Evolutionary conservation across 2,113 vertebrate genomes (phyloP), one percentile per base, ranked within the genome.

Genomic region (Piaya cayana): DNA sequence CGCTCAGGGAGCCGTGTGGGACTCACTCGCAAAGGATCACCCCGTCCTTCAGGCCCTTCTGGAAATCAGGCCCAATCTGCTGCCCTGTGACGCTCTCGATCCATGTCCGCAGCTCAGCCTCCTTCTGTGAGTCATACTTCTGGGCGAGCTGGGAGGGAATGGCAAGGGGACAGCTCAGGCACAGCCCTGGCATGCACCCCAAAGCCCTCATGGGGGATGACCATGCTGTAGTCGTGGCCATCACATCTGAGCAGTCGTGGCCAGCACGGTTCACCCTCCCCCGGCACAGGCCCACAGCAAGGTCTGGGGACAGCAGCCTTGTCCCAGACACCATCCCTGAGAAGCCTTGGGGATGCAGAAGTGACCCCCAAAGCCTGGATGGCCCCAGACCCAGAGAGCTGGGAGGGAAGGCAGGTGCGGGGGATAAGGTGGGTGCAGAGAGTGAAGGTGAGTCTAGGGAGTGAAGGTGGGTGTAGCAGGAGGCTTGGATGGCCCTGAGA

Each of bases 1-100:
- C 0, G 0, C 58, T 58, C 9, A 2, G 37, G 1, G 23, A 19
- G 49, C 22, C 1, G 9, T 3, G 8, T 1, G 0, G 86, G 74
- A 98, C 99, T 99, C 97, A 99, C 99, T 98, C 97, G 99, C 99
- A 99, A 43, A 99, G 97, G 77, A 99, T 98, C 53, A 99, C 94
- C 2, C 99, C 99, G 0, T 98, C 98, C 96, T 99, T 99, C 91
- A 99, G 97, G 30, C 99, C 99, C 93, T 98, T 99, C 98, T 99
- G 99, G 97, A 99, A 99, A 94, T 99, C 99, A 0, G 98, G 96
- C 25, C 98, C 99, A 0, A 99, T 98, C 47, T 97, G 19, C 20
- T 92, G 89, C 29, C 98, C 99, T 0, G 99, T 99, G 76, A 98
- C 92, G 1, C 98, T 98, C 86, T 99, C 98, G 1, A 99, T 99